Base-by-base conservation (phyloP, 1,140 invertebrate species). In the Bombus sylvicola region DNA sequence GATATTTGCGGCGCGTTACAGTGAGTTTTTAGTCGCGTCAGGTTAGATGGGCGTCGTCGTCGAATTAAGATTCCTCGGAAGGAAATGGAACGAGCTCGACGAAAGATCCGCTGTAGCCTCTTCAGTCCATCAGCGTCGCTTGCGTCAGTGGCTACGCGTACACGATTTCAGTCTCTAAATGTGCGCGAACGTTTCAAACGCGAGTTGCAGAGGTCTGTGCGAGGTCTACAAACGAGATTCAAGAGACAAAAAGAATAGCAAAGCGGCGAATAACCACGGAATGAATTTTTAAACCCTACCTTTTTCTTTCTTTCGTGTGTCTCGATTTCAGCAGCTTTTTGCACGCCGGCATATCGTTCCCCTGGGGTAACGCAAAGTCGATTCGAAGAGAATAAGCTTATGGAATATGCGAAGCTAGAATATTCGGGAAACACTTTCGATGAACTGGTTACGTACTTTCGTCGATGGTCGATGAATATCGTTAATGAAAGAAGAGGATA, bases 1-100 rank as follows among this genome's bases (percentile, higher is more conserved):
- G 79, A 79, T 86, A 88, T 88, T 89, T 89, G 62, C 81, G 87
- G 69, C n/a, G 28, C 10, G 39, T n/a, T 8, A 1, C 3, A 9
- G 4, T 0, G 15, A 9, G n/a, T 31, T 10, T 41, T 12, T 6
- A 71, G 25, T 12, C 31, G 34, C 34, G 69, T 43, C 28, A 28
- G 9, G n/a, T 22, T 64, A 37, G 25, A 59, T 64, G 64, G 34
- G 25, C 72, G 43, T 77, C 73, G n/a, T n/a, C 34, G 83, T 89
- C 62, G 83, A 89, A 89, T 88, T 89, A 88, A 82, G 79, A 88
- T 88, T 85, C 66, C 77, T 69, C 41, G 74, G 41, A 18, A 43
- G 34, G n/a, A 64, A 69, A 66, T 28, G 15, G 25, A 1, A n/a
- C 34, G 25, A 73, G 43, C 64, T 79, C 69, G 53, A 74, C 86